phyloP scores from a whole-genome alignment of 2,797 vertebrate genomes.

The Eurystomus glaucurus region DNA sequence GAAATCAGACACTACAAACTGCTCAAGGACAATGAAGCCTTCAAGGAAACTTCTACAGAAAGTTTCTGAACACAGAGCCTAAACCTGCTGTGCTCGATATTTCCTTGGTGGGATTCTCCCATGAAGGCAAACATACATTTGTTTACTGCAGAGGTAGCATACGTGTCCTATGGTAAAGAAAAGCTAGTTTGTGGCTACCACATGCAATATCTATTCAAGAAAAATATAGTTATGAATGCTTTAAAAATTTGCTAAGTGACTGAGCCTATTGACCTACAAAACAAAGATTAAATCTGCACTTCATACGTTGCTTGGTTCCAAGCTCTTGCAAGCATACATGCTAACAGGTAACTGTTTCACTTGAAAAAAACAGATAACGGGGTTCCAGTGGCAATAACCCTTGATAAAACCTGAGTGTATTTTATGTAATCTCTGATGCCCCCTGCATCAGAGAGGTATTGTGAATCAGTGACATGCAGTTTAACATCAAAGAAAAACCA shows the following conservation, averaged over 20 bases:
- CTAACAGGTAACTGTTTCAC: background rate
- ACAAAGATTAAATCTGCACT: slow-evolving; percentile 37
- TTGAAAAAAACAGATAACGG: background rate
- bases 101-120: background rate
- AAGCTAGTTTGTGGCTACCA: slow-evolving; percentile 3
- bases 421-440: background rate
- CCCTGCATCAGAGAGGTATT: background rate
- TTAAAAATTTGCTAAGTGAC: slow-evolving; percentile 37
- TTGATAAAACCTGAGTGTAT: rapidly evolving
- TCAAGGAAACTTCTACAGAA: slow-evolving; percentile 22
- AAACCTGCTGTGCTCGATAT: background rate
- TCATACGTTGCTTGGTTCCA: slow-evolving; percentile 18
- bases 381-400: background rate
- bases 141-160: background rate
- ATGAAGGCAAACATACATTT: background rate
- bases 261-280: slow-evolving; percentile 47
- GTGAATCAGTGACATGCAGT: background rate
- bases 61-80: background rate
- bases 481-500: background rate
- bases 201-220: slow-evolving; percentile 22
- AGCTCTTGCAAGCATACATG: background rate
- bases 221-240: background rate
- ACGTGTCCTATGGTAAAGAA: background rate
- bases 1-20: background rate
- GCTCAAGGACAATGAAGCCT: slow-evolving; percentile 34